Evolutionary conservation across 2,888 invertebrate genomes (phyloP).

Genomic region (Elysia crispata): DNA sequence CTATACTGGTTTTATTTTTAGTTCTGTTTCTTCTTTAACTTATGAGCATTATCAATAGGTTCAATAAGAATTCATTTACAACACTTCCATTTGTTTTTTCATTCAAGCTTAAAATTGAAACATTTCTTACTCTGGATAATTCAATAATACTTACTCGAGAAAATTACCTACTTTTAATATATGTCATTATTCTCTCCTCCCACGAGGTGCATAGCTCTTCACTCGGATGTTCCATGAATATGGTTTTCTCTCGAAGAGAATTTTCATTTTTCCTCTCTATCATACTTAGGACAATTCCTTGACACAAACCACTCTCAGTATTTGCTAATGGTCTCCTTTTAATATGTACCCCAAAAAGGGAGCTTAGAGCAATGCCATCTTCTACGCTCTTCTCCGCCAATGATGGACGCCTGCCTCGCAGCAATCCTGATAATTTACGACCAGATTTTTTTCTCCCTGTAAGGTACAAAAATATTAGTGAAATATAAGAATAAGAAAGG

Average conservation of each 20-base stretch:
- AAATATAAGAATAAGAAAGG: background rate
- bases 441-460: conserved; percentile 48
- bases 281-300: conserved; percentile 54
- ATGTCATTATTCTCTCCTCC: conserved; percentile 57
- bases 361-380: conserved; percentile 53
- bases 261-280: conserved; percentile 59
- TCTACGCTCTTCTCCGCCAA: conserved; percentile 39
- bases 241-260: conserved; percentile 57
- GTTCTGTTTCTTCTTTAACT: too few relatives aligned
- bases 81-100: too few relatives aligned
- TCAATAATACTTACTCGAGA: background rate
- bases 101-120: too few relatives aligned
- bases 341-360: conserved; percentile 62
- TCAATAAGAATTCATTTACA: too few relatives aligned
- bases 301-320: conserved; percentile 62
- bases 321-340: conserved; percentile 57
- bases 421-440: conserved; percentile 47
- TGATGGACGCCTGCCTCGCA: conserved; percentile 47
- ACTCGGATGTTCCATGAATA: conserved; percentile 69
- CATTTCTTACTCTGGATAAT: too few relatives aligned
- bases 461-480: background rate
- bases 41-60: too few relatives aligned
- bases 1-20: too few relatives aligned
- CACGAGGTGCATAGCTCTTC: conserved; percentile 64
- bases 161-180: conserved; percentile 55